Base-by-base conservation (phyloP, 2,888 invertebrate genomes). In the Pimpla rufipes region DNA sequence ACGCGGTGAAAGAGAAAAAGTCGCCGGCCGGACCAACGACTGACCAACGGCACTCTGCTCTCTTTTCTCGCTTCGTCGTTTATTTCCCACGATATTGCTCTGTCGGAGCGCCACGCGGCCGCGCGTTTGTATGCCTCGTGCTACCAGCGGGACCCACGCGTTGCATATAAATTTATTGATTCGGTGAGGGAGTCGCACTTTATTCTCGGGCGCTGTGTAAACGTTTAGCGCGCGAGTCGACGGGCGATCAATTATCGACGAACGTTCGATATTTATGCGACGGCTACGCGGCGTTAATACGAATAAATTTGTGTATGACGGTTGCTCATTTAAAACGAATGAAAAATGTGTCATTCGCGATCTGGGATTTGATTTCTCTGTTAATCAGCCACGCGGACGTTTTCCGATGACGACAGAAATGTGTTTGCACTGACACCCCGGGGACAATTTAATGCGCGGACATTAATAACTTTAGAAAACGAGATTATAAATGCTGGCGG, bases 11-110 rank as follows among this genome's bases (percentile, higher is more conserved):
- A 68, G 45, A 67, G 57, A 67, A 10, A 50, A 18, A 50, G 37
- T 21, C 11, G n/a, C n/a, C 57, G 57, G 29, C 37, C 45, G 66
- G 52, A 74, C 68, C 57, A 21, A 67, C 73, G 74, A 73, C 35
- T 78, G 79, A 66, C 73, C 83, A 83, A 79, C 83, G 77, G 80
- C 80, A 78, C 80, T 83, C 77, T 80, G 83, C 73, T 80, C 80
- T 78, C 80, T 80, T 83, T 83, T 78, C 80, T 68, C 77, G 55
- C 47, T 75, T 47, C 79, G n/a, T 76, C 80, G 55, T 83, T 74
- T 62, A 80, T 83, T 83, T 83, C 83, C 80, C 83, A 83, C 83
- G 83, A 29, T n/a, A 83, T 80, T 71, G 23, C 37, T 66, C 35
- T 37, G 16, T 35, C 57, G 75, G 67, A 71, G 35, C 7, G 42